Evolutionary conservation across 2,888 invertebrate species (phyloP).

Genomic region (Callyntrura guangdongensis): DNA sequence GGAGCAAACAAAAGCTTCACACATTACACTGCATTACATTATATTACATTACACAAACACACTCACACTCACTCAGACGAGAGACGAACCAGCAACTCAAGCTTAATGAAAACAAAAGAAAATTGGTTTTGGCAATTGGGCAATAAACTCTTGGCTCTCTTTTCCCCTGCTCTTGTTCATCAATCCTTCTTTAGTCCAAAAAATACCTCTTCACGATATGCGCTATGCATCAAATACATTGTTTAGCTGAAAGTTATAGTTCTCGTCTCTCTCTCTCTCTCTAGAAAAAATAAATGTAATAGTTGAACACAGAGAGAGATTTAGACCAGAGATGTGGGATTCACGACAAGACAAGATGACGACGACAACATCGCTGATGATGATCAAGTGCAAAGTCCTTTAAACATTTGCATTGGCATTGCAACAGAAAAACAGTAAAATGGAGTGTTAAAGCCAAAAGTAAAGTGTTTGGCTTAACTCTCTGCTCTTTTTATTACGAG

Average conservation of each 20-base stretch:
- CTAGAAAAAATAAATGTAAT: background rate
- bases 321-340: background rate
- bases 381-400: slow-evolving; percentile 53
- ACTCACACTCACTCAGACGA: background rate
- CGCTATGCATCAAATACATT: background rate
- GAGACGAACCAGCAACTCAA: too few species aligned
- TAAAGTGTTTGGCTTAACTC: slow-evolving; percentile 18
- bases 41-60: slow-evolving; percentile 3
- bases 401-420: slow-evolving; percentile 44
- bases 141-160: slow-evolving; percentile 62
- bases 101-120: slow-evolving; percentile 52
- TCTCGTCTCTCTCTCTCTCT: too few species aligned
- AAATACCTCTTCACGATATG: background rate
- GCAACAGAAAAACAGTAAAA: slow-evolving; percentile 1
- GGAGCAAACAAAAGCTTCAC: slow-evolving; percentile 32
- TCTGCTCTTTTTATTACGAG: slow-evolving; percentile 20
- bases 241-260: background rate
- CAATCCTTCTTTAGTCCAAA: background rate
- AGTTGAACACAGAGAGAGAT: background rate
- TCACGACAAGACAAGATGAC: background rate
- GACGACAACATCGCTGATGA: background rate
- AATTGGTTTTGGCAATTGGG: slow-evolving; percentile 68
- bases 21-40: background rate
- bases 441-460: background rate
- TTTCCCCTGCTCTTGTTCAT: background rate